Conservation (phyloP, 2,797 vertebrate genomes). For the Melanotaenia nigrans region DNA sequence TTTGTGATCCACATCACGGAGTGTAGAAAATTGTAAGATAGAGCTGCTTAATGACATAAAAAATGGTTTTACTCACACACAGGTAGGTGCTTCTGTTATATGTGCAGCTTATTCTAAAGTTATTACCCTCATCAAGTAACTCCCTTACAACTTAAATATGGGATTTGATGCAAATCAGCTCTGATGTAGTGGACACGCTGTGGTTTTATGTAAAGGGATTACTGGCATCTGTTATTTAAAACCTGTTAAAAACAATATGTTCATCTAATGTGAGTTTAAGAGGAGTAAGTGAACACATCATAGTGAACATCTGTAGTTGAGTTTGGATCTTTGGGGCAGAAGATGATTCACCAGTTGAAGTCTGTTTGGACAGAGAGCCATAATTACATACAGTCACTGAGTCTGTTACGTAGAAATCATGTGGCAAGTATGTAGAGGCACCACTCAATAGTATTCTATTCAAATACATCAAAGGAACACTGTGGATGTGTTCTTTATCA, state of each 20-base stretch:
- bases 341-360: background rate
- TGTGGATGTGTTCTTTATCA: background rate
- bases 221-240: too few relatives aligned
- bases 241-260: background rate
- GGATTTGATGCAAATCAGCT: background rate
- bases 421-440: background rate
- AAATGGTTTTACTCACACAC: constrained; percentile 8
- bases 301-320: too few relatives aligned
- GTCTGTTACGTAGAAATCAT: constrained; percentile 15
- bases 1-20: constrained; percentile 8
- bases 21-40: constrained; percentile 30
- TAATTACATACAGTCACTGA: background rate
- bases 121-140: constrained; percentile 1
- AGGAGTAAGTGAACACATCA: background rate
- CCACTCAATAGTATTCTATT: background rate
- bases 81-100: constrained; percentile 26
- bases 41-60: constrained; percentile 32
- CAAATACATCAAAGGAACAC: constrained; percentile 13
- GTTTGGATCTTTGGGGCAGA: background rate
- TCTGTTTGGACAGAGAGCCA: background rate
- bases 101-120: constrained; percentile 14
- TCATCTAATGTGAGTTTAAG: background rate
- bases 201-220: too few relatives aligned
- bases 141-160: background rate
- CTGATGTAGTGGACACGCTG: background rate